Base-by-base conservation (phyloP, 2,888 invertebrate genomes). In the Lapara coniferarum region DNA sequence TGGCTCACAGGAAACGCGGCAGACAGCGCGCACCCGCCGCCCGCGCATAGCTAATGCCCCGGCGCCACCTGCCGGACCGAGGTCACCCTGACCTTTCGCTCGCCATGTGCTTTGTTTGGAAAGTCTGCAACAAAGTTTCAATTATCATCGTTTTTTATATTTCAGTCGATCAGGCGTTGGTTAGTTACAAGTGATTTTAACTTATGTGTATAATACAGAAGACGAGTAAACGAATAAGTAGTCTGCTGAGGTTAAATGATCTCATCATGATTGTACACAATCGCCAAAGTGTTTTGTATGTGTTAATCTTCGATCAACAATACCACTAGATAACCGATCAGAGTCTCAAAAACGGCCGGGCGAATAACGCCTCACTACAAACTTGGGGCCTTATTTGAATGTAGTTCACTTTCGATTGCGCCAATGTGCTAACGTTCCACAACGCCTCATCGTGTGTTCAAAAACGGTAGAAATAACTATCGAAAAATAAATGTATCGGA, bases 41-140 rank as follows among this genome's bases (percentile, higher is more conserved):
- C 78, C 78, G 72, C 75, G 80, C 81, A 81, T 82, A 76, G 69
- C 71, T 79, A 81, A 82, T 79, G 73, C 68, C 74, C 71, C 69
- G 75, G 74, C 74, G 72, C 76, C 77, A 77, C 74, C 75, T 74
- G 77, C 69, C 67, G n/a, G 58, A 13, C 58, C 68, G 69, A 72
- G 76, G 76, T 76, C 76, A 71, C 72, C 72, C 72, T 73, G 73
- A 77, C 75, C 77, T 77, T 77, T 72, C 73, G 66, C 71, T 69
- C 63, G 37, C 14, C 59, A 37, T 63, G 46, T 53, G 52, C 51
- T 12, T 46, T 49, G 69, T 37, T 46, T 52, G 69, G 57, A 71
- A 71, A 72, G 63, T 66, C 37, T 53, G 57, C 67, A 68, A 66
- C 44, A 71, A 69, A 58, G 57, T 52, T 37, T 16, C 52, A 37